These are phyloP conservation scores for Notocelia uddmanniana DNA, from an alignment of 2,888 invertebrate genomes.

Conservation along the genomic window DNA sequence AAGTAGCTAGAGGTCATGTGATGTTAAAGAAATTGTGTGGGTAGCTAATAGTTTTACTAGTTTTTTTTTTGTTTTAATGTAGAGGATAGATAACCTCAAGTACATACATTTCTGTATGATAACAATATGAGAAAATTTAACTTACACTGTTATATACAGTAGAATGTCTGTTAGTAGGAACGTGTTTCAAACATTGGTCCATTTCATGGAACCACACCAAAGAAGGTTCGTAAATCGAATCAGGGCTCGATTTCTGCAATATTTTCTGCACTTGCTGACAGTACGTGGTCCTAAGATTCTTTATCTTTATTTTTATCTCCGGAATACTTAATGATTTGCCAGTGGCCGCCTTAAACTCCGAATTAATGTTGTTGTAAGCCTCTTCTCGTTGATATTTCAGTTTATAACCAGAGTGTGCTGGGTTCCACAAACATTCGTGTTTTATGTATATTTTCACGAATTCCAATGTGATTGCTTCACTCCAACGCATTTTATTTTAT, in stretches of 20 bases:
- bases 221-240: constrained; percentile 71
- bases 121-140: constrained; percentile 15
- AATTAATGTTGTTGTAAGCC: constrained; percentile 68
- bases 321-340: constrained; percentile 64
- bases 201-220: constrained; percentile 78
- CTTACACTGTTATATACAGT: constrained; percentile 55
- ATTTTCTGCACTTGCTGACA: constrained; percentile 80
- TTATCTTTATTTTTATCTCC: constrained; percentile 81
- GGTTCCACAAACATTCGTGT: constrained; percentile 82
- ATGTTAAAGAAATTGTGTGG: too few species aligned
- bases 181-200: constrained; percentile 73
- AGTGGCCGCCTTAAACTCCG: constrained; percentile 66
- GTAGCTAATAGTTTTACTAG: too few species aligned
- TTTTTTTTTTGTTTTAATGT: too few species aligned
- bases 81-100: too few species aligned
- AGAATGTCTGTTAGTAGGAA: constrained; percentile 64
- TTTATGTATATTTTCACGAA: constrained; percentile 82
- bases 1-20: too few species aligned
- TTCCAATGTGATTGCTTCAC: constrained; percentile 75
- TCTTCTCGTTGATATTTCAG: constrained; percentile 68
- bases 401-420: constrained; percentile 73
- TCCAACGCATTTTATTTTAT: constrained; percentile 72
- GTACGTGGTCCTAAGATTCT: constrained; percentile 80
- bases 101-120: background rate
- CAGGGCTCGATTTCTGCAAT: constrained; percentile 70